Evolutionary conservation across 2,888 invertebrate species (phyloP).

Genomic region (Meganola albula): DNA sequence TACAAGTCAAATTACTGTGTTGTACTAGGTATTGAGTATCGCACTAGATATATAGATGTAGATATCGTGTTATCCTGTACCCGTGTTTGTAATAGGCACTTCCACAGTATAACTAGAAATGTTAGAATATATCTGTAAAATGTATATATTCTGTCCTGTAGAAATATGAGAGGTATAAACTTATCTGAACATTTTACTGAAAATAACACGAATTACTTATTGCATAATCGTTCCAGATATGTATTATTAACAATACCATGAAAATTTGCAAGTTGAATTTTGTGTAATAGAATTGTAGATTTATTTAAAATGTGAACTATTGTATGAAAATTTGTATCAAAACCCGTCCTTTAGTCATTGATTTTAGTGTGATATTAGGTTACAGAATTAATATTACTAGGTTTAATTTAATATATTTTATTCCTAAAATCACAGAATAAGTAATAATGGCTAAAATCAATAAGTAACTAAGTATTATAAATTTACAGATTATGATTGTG

Average conservation of each 20-base stretch:
- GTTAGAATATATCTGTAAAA: slow-evolving; percentile 1
- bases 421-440: no score
- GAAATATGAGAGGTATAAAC: slow-evolving; percentile 17
- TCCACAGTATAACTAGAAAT: slow-evolving; percentile 23
- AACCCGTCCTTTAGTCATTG: no score
- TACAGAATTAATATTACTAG: no score
- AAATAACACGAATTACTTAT: slow-evolving; percentile 13
- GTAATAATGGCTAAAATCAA: no score
- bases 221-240: slow-evolving; percentile 27
- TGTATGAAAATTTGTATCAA: no score
- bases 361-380: no score
- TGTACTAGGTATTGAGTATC: slow-evolving; percentile 21
- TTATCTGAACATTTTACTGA: slow-evolving; percentile 16
- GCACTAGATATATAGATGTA: no score
- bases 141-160: slow-evolving; percentile 20
- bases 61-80: no score
- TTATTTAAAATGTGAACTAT: slow-evolving; percentile 21
- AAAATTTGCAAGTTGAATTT: slow-evolving; percentile 30
- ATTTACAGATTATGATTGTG: no score
- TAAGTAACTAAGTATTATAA: no score
- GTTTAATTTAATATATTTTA: no score
- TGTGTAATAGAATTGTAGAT: slow-evolving; percentile 38
- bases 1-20: slow-evolving; percentile 17
- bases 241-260: slow-evolving; percentile 30
- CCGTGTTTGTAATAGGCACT: slow-evolving; percentile 20